Conservation (phyloP, 1,140 invertebrate species). For the Drosophila oshimai region DNA sequence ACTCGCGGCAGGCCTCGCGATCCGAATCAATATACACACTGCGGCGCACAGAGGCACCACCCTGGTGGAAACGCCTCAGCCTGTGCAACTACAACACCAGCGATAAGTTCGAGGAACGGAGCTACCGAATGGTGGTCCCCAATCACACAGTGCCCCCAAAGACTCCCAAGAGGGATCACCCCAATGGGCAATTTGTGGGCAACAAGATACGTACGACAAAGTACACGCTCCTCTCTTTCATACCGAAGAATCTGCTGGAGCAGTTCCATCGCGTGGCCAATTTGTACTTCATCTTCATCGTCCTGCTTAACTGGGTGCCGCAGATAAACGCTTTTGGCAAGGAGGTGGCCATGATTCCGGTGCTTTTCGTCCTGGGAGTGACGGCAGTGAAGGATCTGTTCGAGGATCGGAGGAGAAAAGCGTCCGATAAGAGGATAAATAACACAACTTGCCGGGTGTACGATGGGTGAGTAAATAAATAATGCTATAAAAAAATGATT, state of each 20-base stretch:
- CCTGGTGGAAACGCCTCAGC: slow-evolving; percentile 87
- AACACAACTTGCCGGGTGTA: slow-evolving; percentile 95
- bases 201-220: slow-evolving; percentile 97
- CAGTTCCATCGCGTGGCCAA: slow-evolving; percentile 99
- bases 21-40: slow-evolving; percentile 95
- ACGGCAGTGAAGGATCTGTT: slow-evolving; percentile 98
- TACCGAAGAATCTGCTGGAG: slow-evolving; percentile 98
- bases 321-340: slow-evolving; percentile 97
- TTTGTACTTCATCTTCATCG: slow-evolving; percentile 98
- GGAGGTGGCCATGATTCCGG: slow-evolving; percentile 97
- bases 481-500: too few species aligned
- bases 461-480: slow-evolving; percentile 90
- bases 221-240: slow-evolving; percentile 96
- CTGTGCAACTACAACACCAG: slow-evolving; percentile 83
- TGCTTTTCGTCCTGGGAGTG: slow-evolving; percentile 97
- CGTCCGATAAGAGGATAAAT: slow-evolving; percentile 96
- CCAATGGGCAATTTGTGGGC: slow-evolving; percentile 90
- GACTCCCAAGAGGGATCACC: slow-evolving; percentile 90
- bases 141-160: slow-evolving; percentile 92
- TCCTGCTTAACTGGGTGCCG: slow-evolving; percentile 97
- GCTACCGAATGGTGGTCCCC: slow-evolving; percentile 89
- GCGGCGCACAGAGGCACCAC: slow-evolving; percentile 87
- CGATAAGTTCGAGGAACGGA: slow-evolving; percentile 86
- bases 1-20: slow-evolving; percentile 87
- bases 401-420: slow-evolving; percentile 95